Evolutionary conservation across 2,888 invertebrate species (phyloP), one percentile per base, ranked within the genome.

Genomic region (Parelbella ahira): DNA sequence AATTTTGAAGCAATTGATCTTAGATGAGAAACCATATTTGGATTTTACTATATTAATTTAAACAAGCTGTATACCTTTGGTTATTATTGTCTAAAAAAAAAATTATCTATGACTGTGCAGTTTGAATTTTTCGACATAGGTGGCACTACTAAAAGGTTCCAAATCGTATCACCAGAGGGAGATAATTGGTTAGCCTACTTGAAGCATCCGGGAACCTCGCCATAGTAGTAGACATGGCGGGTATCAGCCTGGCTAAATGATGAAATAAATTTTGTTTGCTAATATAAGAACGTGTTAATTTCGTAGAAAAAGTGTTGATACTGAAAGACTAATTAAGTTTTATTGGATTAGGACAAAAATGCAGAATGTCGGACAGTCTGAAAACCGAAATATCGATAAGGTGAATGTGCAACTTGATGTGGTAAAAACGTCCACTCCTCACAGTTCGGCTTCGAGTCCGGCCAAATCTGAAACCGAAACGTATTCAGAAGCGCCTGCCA

Each of bases 351-450:
- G 91, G 91, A 90, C 90, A 91, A 94, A 93, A 91, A 95, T 95
- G 95, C 94, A 95, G 94, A 94, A 94, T 94, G 94, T 93, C 90
- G 92, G 92, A 91, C 93, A 93, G 90, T 91, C 93, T 90, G 93
- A 93, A 91, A 93, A 91, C 90, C 91, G 92, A 90, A 93, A 93
- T 91, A 90, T 91, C 90, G 92, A 91, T 90, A 91, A 91, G 91
- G 91, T 92, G 90, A 92, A 90, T 90, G 91, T 90, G 88, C 90
- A 90, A 86, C 90, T 90, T 89, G 91, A 90, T 90, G 86, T 86
- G 84, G 89, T 91, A 89, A 90, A 90, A 89, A 90, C 90, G 87
- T 92, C 94, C 88, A 93, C 93, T 91, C 93, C 94, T 91, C 93
- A 93, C 88, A 94, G 93, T 88, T 93, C 91, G 84, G 92, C 92